Evolutionary conservation across 2,797 vertebrate species (phyloP), one percentile per base, ranked within the genome.

Genomic region (Garrulus glandarius): DNA sequence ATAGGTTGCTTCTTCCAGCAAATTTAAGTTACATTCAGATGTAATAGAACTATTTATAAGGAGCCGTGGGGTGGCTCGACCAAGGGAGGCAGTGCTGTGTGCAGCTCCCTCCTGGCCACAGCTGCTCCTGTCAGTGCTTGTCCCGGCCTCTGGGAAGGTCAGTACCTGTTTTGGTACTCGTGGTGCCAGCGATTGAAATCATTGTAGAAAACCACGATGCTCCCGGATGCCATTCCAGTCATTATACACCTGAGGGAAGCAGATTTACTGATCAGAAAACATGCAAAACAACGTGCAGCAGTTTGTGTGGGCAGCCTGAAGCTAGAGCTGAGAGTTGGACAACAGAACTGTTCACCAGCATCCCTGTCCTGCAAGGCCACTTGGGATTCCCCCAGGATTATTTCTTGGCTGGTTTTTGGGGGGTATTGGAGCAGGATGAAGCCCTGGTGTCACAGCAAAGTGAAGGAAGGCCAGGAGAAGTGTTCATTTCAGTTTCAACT

Each of bases 151-250:
- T 57, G 60, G 46, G 63, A 20, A 14, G 87, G 59, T 99, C 98
- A 99, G 98, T 99, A 99, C 95, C 99, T 98, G 84, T 98, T 99
- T 89, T 99, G 99, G 98, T 99, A 99, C 97, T 99, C 99, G 0
- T 99, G 99, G 92, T 99, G 99, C 99, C 99, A 99, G 84, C 99
- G 98, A 97, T 99, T 99, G 96, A 99, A 99, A 96, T 99, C 99
- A 11, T 99, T 99, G 98, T 99, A 99, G 98, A 99, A 99, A 77
- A 99, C 99, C n/a, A 99, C 99, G 46, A 99, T 99, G 96, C 99
- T 99, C 52, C 99, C 99, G 0, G 99, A 99, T 0, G 99, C 98
- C 99, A 99, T 99, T 89, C 99, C 99, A 0, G 99, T 99, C 93
- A 99, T 99, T 96, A 99, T 98, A 93, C 99, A 99, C 98, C 99